Evolutionary conservation across 2,797 vertebrate genomes (phyloP).

Genomic region (Chelonia mydas): DNA sequence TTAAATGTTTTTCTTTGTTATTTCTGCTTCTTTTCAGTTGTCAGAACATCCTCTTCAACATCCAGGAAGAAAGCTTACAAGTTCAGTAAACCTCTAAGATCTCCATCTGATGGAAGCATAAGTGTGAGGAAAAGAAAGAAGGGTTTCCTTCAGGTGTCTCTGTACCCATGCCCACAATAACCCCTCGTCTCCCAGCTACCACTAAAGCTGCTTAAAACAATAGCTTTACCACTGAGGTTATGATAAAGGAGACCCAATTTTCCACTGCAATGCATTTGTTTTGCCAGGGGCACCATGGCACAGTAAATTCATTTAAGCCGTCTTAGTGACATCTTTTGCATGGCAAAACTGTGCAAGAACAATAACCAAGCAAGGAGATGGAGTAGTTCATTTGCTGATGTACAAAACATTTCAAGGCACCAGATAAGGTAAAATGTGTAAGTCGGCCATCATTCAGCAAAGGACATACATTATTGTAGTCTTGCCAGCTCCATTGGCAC

Average conservation of each 20-base stretch:
- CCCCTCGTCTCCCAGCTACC: neutral
- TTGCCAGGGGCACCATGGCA: fast-evolving
- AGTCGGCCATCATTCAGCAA: fast-evolving
- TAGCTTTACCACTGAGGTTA: neutral
- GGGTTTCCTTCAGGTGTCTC: neutral
- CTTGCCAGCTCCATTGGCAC: slow-evolving; percentile 82
- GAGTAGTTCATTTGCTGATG: neutral
- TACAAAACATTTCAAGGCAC: neutral
- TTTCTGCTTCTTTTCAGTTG: neutral
- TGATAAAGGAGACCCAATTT: neutral
- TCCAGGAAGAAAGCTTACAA: neutral
- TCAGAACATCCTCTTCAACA: neutral
- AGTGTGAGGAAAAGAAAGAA: neutral
- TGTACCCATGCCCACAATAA: neutral
- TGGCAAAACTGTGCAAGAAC: neutral
- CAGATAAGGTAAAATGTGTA: neutral
- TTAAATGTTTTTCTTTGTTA: neutral
- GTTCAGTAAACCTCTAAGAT: neutral
- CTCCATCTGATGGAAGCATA: neutral
- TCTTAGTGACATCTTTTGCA: neutral
- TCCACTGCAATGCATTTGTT: neutral
- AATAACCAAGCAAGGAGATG: neutral
- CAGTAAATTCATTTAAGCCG: neutral
- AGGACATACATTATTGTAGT: slow-evolving; percentile 79
- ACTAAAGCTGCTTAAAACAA: neutral